These are phyloP conservation scores for Masnerella sp. DNA, from an alignment of 2,888 invertebrate genomes.

Conservation along the genomic window DNA sequence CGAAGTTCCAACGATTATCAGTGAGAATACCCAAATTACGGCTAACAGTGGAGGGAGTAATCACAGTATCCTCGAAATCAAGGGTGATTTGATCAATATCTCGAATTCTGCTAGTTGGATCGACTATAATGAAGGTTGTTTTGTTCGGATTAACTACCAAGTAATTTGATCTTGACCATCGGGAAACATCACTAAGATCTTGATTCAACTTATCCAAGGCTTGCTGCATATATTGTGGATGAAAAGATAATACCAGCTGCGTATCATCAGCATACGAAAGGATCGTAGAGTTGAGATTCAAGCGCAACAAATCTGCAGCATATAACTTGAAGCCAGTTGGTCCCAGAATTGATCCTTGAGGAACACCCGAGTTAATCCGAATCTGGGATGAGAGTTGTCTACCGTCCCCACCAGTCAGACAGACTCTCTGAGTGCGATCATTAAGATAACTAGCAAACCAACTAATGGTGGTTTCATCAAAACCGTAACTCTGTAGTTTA, in stretches of 20 bases:
- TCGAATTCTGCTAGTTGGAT: not conserved
- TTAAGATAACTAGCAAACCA: not conserved
- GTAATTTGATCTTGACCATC: not conserved
- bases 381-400: not conserved
- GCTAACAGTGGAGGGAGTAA: not conserved
- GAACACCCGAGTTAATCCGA: not conserved
- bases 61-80: not conserved
- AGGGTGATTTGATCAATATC: not conserved
- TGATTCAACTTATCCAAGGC: not conserved
- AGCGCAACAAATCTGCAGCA: not conserved
- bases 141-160: not conserved
- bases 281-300: not conserved
- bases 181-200: not conserved
- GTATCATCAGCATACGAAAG: conserved; percentile 1
- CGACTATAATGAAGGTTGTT: not conserved
- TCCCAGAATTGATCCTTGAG: conserved; percentile 4
- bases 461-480: not conserved
- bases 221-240: not conserved
- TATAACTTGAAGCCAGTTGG: not conserved
- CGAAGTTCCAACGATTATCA: not conserved
- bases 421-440: not conserved
- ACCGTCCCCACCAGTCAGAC: not conserved
- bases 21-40: not conserved
- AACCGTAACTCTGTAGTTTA: not conserved
- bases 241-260: not conserved